These are phyloP conservation scores for Aythya baeri DNA, from an alignment of 2,113 vertebrate genomes.

Conservation along the genomic window DNA sequence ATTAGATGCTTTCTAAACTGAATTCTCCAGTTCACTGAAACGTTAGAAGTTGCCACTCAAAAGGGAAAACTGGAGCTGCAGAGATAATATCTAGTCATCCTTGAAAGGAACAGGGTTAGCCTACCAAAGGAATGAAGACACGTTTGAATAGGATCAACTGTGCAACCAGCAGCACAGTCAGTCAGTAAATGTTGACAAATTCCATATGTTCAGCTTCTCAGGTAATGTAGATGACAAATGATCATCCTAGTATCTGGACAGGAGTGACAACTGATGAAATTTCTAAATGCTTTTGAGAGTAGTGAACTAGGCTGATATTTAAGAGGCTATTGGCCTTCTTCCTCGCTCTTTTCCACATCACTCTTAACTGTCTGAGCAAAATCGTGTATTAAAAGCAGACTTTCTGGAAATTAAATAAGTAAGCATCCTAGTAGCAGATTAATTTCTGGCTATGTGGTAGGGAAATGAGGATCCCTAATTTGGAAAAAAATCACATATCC, in stretches of 20 bases:
- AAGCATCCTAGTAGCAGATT: not conserved
- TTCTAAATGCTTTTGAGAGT: not conserved
- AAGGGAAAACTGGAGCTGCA: not conserved
- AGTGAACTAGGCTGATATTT: not conserved
- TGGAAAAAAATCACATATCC: not conserved
- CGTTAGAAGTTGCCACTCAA: not conserved
- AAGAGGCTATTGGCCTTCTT: not conserved
- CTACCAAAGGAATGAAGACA: not conserved
- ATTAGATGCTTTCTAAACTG: not conserved
- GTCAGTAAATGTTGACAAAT: constrained; percentile 22
- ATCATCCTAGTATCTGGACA: not conserved
- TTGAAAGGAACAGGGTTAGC: constrained; percentile 11
- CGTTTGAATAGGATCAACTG: not conserved
- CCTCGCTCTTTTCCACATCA: not conserved
- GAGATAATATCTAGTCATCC: not conserved
- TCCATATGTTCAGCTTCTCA: constrained; percentile 21
- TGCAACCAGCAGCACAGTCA: not conserved
- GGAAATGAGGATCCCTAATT: not conserved
- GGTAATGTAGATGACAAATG: not conserved
- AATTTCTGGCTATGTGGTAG: not conserved
- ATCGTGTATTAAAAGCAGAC: not conserved
- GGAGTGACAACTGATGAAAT: not conserved
- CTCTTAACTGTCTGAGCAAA: not conserved
- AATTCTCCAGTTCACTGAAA: constrained; percentile 29
- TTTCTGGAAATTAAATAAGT: not conserved